Evolutionary conservation across 2,113 vertebrate species (phyloP).

Genomic region (Odocoileus virginianus): DNA sequence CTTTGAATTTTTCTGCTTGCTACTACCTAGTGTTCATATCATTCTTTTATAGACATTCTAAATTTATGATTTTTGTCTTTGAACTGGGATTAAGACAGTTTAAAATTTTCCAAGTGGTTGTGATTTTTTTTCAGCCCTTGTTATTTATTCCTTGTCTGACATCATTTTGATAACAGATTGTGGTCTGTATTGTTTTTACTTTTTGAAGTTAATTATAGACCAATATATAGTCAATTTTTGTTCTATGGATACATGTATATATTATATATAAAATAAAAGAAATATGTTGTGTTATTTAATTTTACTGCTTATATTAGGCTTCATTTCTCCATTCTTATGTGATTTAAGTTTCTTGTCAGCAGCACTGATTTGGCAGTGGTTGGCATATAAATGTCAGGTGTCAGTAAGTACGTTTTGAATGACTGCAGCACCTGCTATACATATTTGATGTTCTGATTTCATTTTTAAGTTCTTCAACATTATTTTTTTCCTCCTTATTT

Average conservation of each 20-base stretch:
- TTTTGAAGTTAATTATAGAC: background rate
- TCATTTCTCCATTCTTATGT: background rate
- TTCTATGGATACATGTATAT: background rate
- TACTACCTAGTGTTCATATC: background rate
- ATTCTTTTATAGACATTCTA: background rate
- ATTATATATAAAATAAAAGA: background rate
- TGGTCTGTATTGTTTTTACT: background rate
- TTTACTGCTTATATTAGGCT: background rate
- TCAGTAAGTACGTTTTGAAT: background rate
- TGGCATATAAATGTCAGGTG: background rate
- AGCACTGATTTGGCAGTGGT: background rate
- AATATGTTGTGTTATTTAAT: background rate
- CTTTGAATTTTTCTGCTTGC: background rate
- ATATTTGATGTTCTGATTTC: background rate
- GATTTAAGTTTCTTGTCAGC: background rate
- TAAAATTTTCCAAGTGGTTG: background rate
- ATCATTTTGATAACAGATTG: background rate
- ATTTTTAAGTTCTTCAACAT: background rate
- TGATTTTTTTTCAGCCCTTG: background rate
- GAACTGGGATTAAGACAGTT: background rate
- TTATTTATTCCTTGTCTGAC: background rate
- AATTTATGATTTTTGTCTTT: constrained; percentile 25
- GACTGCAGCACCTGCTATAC: background rate
- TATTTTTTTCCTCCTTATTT: background rate
- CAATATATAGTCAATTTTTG: background rate